Evolutionary conservation across 2,888 invertebrate species (phyloP).

Genomic region (Drosophila aldrichi): DNA sequence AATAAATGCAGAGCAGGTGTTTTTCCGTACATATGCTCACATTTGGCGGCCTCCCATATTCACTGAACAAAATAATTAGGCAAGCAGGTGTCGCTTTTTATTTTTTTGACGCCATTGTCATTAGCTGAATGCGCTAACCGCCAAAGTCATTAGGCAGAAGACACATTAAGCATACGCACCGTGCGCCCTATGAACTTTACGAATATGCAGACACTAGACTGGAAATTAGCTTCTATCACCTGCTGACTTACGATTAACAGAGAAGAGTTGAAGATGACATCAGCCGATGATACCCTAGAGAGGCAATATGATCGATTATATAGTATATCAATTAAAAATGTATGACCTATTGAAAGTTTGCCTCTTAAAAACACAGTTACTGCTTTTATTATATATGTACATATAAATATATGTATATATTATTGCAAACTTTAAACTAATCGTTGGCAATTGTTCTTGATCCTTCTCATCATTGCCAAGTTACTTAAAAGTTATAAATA

Average conservation of each 20-base stretch:
- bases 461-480: conserved; percentile 21
- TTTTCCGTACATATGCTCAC: conserved; percentile 41
- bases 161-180: conserved; percentile 47
- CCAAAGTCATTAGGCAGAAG: conserved; percentile 44
- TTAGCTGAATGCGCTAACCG: conserved; percentile 41
- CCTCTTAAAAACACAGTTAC: background rate
- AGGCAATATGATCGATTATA: too few relatives aligned
- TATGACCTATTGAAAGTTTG: background rate
- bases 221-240: conserved; percentile 25
- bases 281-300: conserved; percentile 17
- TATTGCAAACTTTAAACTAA: conserved; percentile 1
- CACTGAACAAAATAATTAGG: conserved; percentile 75
- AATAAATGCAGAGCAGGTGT: conserved; percentile 41
- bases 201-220: conserved; percentile 11
- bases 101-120: conserved; percentile 38
- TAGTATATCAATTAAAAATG: too few relatives aligned
- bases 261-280: conserved; percentile 27
- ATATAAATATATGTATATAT: background rate
- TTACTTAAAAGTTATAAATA: conserved; percentile 33
- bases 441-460: background rate
- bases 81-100: conserved; percentile 35
- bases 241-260: conserved; percentile 58
- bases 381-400: background rate
- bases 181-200: conserved; percentile 1
- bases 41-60: conserved; percentile 37